These are phyloP conservation scores for Melozone crissalis DNA, from an alignment of 2,113 vertebrate genomes.

Conservation along the genomic window DNA sequence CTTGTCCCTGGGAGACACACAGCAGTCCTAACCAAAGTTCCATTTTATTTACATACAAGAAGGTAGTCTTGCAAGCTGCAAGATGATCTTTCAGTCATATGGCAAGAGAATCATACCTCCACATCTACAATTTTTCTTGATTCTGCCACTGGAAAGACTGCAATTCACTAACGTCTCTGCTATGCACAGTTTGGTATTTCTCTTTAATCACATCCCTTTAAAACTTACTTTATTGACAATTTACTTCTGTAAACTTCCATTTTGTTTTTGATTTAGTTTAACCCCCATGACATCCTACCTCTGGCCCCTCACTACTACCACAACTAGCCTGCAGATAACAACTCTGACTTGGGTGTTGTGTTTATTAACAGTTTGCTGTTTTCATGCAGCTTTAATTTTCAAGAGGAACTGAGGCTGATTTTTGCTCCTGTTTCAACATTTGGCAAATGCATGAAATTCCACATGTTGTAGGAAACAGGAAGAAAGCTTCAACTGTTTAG, in stretches of 20 bases:
- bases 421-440: slow-evolving; percentile 24
- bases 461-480: background rate
- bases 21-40: background rate
- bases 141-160: background rate
- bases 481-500: background rate
- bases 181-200: slow-evolving; percentile 4
- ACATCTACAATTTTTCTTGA: background rate
- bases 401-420: background rate
- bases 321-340: background rate
- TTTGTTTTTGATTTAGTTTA: background rate
- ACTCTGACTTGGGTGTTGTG: background rate
- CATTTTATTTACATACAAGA: background rate
- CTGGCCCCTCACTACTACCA: background rate
- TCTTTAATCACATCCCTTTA: slow-evolving; percentile 6
- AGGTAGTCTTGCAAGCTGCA: background rate
- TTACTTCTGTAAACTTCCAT: slow-evolving; percentile 1
- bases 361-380: background rate
- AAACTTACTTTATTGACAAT: background rate
- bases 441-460: background rate
- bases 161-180: background rate
- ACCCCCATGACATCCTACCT: background rate
- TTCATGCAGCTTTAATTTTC: slow-evolving; percentile 5
- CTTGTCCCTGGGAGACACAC: background rate
- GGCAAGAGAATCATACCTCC: background rate
- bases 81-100: background rate